phyloP scores from a whole-genome alignment of 2,888 invertebrate genomes.

The Xiphydria camelus region DNA sequence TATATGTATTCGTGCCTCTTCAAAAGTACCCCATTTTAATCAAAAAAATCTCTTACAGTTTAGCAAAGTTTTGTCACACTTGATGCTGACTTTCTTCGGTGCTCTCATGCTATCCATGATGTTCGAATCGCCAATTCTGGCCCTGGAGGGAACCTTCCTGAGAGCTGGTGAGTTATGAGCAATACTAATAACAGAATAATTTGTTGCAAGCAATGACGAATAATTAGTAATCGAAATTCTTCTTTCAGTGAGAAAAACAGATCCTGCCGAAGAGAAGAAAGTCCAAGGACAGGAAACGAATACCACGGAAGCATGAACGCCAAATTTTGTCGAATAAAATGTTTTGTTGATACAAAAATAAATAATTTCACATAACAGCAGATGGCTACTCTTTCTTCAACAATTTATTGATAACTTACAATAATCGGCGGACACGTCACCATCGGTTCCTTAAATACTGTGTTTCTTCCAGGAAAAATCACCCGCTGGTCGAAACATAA shows the following conservation, averaged over 20 bases:
- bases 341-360: no score
- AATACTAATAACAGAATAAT: background rate
- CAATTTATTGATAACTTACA: no score
- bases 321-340: constrained; percentile 22
- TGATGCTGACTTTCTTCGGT: constrained; percentile 65
- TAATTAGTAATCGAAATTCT: no score
- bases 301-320: constrained; percentile 24
- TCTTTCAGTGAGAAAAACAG: constrained; percentile 7
- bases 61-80: constrained; percentile 63
- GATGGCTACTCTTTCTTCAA: no score
- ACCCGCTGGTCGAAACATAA: no score
- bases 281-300: constrained; percentile 32
- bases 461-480: no score
- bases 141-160: constrained; percentile 70
- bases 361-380: no score
- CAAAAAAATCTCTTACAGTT: constrained; percentile 57
- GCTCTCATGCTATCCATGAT: constrained; percentile 68
- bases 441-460: no score
- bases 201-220: no score
- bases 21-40: background rate
- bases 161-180: constrained; percentile 55
- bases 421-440: no score
- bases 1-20: background rate
- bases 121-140: constrained; percentile 74
- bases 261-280: constrained; percentile 22